These are phyloP conservation scores for Lamprologus ornatipinnis DNA, from an alignment of 2,113 vertebrate genomes.

Conservation along the genomic window DNA sequence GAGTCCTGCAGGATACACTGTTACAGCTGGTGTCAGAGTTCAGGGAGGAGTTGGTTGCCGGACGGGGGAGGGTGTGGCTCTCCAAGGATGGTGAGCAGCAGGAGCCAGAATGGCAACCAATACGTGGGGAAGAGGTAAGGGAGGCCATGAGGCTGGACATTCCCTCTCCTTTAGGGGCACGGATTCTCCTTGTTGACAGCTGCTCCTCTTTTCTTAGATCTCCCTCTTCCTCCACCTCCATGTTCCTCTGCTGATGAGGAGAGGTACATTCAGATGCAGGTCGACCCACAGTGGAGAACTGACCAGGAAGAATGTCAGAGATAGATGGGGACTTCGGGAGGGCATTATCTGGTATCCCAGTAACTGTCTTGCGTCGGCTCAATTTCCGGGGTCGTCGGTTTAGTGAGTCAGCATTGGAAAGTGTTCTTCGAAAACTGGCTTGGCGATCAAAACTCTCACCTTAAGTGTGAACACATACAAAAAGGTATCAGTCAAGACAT, in stretches of 20 bases:
- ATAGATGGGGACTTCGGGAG: constrained; percentile 66
- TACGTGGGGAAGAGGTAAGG: constrained; percentile 72
- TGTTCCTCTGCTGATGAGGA: constrained; percentile 33
- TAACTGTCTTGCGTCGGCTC: constrained; percentile 86
- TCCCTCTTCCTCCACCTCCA: constrained; percentile 49
- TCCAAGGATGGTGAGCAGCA: constrained; percentile 70
- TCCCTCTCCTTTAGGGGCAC: constrained; percentile 84
- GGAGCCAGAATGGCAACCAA: constrained; percentile 27
- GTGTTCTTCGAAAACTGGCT: constrained; percentile 86
- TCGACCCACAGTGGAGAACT: constrained; percentile 74
- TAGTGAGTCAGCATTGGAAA: constrained; percentile 83
- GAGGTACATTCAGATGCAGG: constrained; percentile 48
- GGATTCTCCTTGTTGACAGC: constrained; percentile 78
- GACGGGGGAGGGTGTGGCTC: constrained; percentile 48
- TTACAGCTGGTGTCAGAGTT: constrained; percentile 48
- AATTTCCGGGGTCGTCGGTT: constrained; percentile 83
- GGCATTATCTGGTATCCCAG: constrained; percentile 81
- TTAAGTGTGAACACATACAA: constrained; percentile 57
- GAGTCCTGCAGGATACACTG: constrained; percentile 51
- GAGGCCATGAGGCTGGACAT: constrained; percentile 86
- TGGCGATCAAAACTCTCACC: constrained; percentile 97
- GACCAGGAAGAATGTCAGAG: constrained; percentile 66
- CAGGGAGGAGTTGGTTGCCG: constrained; percentile 52
- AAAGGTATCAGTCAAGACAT: background rate
- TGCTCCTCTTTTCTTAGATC: constrained; percentile 60